Evolutionary conservation across 2,888 invertebrate genomes (phyloP).

Genomic region (Hydrotaea cyrtoneurina): DNA sequence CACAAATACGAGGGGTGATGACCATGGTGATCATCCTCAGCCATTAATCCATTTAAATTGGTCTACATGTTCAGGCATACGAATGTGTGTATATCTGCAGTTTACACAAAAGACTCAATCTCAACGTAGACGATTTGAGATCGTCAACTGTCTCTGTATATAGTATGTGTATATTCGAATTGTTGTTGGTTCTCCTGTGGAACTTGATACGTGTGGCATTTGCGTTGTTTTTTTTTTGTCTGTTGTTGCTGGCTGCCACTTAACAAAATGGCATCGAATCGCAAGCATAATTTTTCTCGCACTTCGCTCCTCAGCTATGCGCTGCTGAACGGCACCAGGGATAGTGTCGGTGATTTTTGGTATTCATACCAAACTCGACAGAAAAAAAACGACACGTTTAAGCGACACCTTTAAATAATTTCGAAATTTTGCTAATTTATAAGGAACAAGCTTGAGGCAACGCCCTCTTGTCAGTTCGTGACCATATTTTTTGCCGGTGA

Average conservation of each 20-base stretch:
- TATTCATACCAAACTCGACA: not conserved
- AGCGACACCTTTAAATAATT: slow-evolving; percentile 3
- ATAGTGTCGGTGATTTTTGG: not conserved
- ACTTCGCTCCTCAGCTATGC: not conserved
- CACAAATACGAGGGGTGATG: not conserved
- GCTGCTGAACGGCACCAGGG: not conserved
- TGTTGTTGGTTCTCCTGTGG: not conserved
- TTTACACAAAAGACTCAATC: not conserved
- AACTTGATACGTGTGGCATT: slow-evolving; percentile 17
- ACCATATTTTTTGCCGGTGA: not conserved
- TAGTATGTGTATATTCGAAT: not conserved
- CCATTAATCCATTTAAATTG: slow-evolving; percentile 54
- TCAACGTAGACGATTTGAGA: not conserved
- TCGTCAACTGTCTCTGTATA: slow-evolving; percentile 18
- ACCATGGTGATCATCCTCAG: slow-evolving; percentile 50
- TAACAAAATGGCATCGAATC: not conserved
- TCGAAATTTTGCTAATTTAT: slow-evolving; percentile 3
- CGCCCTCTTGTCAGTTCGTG: not conserved
- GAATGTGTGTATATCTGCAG: not conserved
- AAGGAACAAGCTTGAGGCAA: not conserved
- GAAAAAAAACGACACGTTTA: not conserved
- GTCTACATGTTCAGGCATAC: not conserved
- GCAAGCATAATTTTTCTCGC: not conserved
- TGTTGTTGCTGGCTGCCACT: not conserved
- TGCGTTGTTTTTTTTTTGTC: not conserved